These are phyloP conservation scores for Scortum barcoo DNA, from an alignment of 2,113 vertebrate species.

Conservation along the genomic window DNA sequence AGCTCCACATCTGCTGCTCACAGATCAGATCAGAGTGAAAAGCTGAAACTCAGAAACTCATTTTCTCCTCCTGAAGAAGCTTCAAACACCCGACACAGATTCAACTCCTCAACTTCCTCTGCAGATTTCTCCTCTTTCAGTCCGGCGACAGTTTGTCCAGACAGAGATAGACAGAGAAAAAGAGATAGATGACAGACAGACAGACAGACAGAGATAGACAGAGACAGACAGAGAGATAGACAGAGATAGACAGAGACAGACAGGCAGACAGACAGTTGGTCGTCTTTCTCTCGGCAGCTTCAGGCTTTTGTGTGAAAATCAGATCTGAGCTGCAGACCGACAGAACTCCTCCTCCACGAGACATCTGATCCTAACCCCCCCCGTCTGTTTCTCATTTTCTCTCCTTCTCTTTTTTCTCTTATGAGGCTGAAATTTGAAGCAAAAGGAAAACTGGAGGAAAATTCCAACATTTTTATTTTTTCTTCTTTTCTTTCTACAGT, in stretches of 20 bases:
- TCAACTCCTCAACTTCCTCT: conserved; percentile 24
- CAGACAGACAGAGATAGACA: not conserved
- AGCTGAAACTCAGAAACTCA: not conserved
- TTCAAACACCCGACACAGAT: not conserved
- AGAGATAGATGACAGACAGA: not conserved
- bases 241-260: not conserved
- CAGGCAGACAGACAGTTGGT: not conserved
- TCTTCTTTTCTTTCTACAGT: conserved; percentile 23
- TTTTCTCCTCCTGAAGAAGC: conserved; percentile 8
- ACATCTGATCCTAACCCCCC: conserved; percentile 80
- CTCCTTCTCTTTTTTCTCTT: conserved; percentile 24
- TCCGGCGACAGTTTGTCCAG: conserved; percentile 6
- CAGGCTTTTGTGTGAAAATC: conserved; percentile 63
- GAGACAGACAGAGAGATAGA: not conserved
- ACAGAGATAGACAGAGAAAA: not conserved
- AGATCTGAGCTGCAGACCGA: conserved; percentile 50
- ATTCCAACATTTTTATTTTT: conserved; percentile 56
- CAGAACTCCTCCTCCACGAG: conserved; percentile 72
- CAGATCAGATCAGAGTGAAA: not conserved
- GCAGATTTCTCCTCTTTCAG: not conserved
- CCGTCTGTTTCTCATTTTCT: conserved; percentile 82
- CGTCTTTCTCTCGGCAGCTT: not conserved
- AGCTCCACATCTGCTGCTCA: not conserved
- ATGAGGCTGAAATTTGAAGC: conserved; percentile 77
- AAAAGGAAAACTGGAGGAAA: conserved; percentile 69